phyloP scores from a whole-genome alignment of 1,140 invertebrate genomes.

The Diorhabda elongata region DNA sequence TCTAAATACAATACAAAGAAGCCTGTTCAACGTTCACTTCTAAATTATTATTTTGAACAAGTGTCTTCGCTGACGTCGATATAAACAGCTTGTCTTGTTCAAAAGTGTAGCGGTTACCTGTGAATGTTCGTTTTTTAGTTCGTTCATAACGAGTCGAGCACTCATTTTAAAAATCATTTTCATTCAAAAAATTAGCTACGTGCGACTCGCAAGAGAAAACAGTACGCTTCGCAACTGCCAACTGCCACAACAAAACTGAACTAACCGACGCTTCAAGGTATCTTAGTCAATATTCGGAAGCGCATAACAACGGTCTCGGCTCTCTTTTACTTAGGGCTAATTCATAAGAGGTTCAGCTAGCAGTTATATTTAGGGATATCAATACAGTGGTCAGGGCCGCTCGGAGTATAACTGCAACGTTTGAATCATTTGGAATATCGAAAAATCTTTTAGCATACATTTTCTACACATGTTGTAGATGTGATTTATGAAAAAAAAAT shows the following conservation, averaged over 20 bases:
- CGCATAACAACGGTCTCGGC: too few species aligned
- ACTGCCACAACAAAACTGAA: too few species aligned
- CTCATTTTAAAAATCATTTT: constrained; percentile 9
- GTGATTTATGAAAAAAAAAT: too few species aligned
- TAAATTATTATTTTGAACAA: constrained; percentile 6
- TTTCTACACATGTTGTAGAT: too few species aligned
- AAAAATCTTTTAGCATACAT: too few species aligned
- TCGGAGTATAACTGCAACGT: background rate
- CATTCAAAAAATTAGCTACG: constrained; percentile 6
- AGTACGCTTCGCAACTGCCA: constrained; percentile 12
- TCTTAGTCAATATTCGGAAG: background rate
- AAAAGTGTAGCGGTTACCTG: constrained; percentile 6
- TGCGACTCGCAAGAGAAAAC: constrained; percentile 9
- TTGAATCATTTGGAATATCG: too few species aligned
- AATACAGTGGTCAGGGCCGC: constrained; percentile 3
- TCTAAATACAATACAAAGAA: constrained; percentile 8
- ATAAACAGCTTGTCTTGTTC: constrained; percentile 5
- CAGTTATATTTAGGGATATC: constrained; percentile 11
- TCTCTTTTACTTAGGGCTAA: background rate
- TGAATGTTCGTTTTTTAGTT: constrained; percentile 8
- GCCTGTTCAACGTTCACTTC: constrained; percentile 12
- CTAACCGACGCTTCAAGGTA: background rate
- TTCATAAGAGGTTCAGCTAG: background rate
- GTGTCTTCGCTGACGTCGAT: background rate
- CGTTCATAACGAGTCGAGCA: background rate